Evolutionary conservation across 2,888 invertebrate genomes (phyloP), one percentile per base, ranked within the genome.

Genomic region (Lepidocyrtinus sp.): DNA sequence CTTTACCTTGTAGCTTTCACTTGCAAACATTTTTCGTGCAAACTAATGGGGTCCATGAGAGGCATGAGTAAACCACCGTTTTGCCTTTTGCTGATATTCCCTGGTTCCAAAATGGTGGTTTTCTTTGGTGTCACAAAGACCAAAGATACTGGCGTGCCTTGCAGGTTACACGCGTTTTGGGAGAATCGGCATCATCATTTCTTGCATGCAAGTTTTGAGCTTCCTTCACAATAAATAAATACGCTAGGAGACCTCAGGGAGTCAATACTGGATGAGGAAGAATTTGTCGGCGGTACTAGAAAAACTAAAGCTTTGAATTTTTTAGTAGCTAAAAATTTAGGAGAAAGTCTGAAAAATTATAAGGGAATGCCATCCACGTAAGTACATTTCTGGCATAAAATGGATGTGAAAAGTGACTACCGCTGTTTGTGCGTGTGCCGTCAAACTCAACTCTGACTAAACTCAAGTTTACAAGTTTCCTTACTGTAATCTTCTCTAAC

Each of bases 291-390:
- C 70, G 15, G 70, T 62, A 24, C 50, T 12, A 17, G 63, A 64
- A 73, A 80, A 36, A 36, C 36, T 36, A 7, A 36, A 68, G 68
- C 82, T 77, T 68, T 84, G 84, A 84, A 84, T 84, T 84, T 84
- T 84, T 84, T 84, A 84, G 82, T 69, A 82, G 82, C 62, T 45
- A 73, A 79, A 50, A 82, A 84, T 82, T 84, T 84, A 61, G 75
- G 81, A 82, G 84, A 84, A 81, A 84, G 82, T 75, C 73, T 82
- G 75, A 77, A 82, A 84, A 84, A 82, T 84, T 83, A 82, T 81
- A 27, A 75, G 73, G 64, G 25, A 36, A 73, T 67, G 62, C 79
- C 19, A 63, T 75, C 71, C 50, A 26, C 61, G 36, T 63, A 63
- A n/a, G n/a, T 27, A 68, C 25, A 65, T 69, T 64, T 62, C 72